phyloP scores from a whole-genome alignment of 2,888 invertebrate genomes.

The Drosophila meridiana region DNA sequence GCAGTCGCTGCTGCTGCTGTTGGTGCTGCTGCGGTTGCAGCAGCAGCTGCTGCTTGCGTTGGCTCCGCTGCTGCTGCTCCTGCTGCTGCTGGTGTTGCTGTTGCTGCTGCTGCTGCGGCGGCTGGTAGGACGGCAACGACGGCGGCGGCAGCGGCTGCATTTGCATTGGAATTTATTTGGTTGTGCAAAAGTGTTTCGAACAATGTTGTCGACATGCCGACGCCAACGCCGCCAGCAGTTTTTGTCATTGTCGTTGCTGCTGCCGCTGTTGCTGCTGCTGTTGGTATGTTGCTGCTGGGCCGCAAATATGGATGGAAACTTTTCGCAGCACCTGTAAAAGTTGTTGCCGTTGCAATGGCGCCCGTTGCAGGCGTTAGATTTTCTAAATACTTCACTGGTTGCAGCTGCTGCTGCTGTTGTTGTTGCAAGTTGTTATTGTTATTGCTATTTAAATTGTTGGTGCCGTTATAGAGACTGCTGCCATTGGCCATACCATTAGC shows the following conservation, averaged over 20 bases:
- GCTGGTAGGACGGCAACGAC: slow-evolving; percentile 27
- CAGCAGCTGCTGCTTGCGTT: slow-evolving; percentile 39
- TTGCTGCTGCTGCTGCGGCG: slow-evolving; percentile 52
- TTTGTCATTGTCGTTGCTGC: slow-evolving; percentile 53
- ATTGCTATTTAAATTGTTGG: slow-evolving; percentile 79
- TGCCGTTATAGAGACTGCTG: slow-evolving; percentile 59
- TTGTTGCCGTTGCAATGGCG: slow-evolving; percentile 69
- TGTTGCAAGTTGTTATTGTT: slow-evolving; percentile 65
- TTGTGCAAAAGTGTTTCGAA: slow-evolving; percentile 81
- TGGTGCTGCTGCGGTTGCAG: slow-evolving; percentile 32
- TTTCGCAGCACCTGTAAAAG: slow-evolving; percentile 76
- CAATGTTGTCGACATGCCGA: slow-evolving; percentile 74
- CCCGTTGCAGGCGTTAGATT: slow-evolving; percentile 67
- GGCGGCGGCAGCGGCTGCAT: slow-evolving; percentile 47
- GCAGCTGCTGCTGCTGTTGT: slow-evolving; percentile 51
- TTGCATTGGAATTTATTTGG: slow-evolving; percentile 82
- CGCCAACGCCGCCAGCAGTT: slow-evolving; percentile 38
- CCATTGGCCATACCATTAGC: slow-evolving; percentile 73
- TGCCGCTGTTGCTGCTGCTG: slow-evolving; percentile 35
- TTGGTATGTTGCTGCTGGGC: slow-evolving; percentile 55
- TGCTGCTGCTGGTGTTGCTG: slow-evolving; percentile 29
- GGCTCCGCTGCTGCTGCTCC: slow-evolving; percentile 27
- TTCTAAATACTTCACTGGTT: slow-evolving; percentile 71
- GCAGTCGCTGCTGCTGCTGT: slow-evolving; percentile 47
- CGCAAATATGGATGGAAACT: slow-evolving; percentile 82